Percentiles rank a stretch among this genome's conserved stretches.
These are phyloP conservation scores for Paralichthys olivaceus DNA, from an alignment of 2,113 vertebrate species.

Conservation along the genomic window DNA sequence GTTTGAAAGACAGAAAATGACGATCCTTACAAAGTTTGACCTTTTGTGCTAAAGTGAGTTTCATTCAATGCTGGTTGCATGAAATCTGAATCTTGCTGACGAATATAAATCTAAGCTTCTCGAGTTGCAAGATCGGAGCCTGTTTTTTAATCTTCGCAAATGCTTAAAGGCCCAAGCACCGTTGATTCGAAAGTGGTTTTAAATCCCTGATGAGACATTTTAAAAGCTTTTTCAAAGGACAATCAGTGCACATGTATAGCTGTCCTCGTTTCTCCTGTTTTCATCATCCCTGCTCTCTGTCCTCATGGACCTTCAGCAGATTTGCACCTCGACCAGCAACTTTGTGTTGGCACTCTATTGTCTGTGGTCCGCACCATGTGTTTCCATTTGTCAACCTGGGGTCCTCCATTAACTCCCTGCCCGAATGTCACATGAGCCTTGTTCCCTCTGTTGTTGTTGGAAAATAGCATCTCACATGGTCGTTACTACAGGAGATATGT, in stretches of 20 bases:
- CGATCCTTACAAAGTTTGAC: not conserved
- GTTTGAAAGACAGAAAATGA: not conserved
- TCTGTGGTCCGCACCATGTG: conserved; percentile 65
- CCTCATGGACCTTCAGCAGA: conserved; percentile 40
- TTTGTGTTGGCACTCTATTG: conserved; percentile 62
- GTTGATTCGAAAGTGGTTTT: conserved; percentile 15
- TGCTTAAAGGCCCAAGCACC: not conserved
- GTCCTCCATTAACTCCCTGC: conserved; percentile 31
- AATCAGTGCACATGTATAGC: conserved; percentile 3
- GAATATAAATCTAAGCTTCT: conserved; percentile 18
- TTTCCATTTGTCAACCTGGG: conserved; percentile 70
- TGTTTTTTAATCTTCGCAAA: conserved; percentile 22
- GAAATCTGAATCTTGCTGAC: conserved; percentile 30
- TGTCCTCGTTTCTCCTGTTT: conserved; percentile 51
- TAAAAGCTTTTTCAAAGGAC: not conserved
- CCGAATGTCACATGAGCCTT: conserved; percentile 44
- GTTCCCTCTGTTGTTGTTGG: conserved; percentile 30
- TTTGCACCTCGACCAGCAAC: conserved; percentile 71
- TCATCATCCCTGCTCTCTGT: conserved; percentile 50
- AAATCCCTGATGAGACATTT: not conserved
- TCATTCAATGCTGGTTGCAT: not conserved
- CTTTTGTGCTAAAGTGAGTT: conserved; percentile 13
- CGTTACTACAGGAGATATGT: conserved; percentile 5
- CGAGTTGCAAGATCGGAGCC: not conserved
- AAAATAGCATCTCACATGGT: conserved; percentile 40